Base-by-base conservation (phyloP, 2,113 vertebrate species). In the Panurus biarmicus region DNA sequence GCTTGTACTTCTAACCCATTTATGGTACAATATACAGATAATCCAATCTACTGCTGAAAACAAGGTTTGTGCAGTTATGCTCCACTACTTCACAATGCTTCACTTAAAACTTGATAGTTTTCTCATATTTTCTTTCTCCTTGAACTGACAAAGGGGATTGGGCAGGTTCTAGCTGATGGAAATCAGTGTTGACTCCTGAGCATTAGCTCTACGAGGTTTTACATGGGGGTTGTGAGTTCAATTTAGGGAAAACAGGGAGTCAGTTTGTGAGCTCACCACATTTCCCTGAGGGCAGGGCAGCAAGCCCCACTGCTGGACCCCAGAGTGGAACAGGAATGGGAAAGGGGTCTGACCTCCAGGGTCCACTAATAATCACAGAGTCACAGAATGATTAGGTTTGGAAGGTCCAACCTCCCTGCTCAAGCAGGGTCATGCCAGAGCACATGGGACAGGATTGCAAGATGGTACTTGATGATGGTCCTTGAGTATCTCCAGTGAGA, bases 1-100 rank as follows among this genome's bases (percentile, higher is more conserved):
- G 70, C 92, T 93, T 97, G 90, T 94, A 93, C 92, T 96, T 83
- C 90, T 95, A 97, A 96, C 92, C 94, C 89, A 96, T 96, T 97
- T 96, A 96, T 77, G 85, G 80, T 92, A 96, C 90, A 95, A 89
- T 91, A 89, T 92, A 95, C 51, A 96, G 91, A 93, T 96, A 97
- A 98, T 97, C 89, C 95, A 94, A 97, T 95, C 90, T 95, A 89
- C 91, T 88, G 66, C 60, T 57, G 66, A 86, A 94, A 96, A 97
- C 92, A 87, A 92, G 95, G 88, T 94, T 93, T 97, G 94, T 72
- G 76, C 66, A 89, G 89, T 94, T 96, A 89, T 92, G 91, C 90
- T 89, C 51, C 7, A 38, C 64, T 84, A 87, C 48, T 84, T 91
- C 85, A 94, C 70, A 79, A 83, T 65, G 48, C 60, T 94, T 95